Evolutionary conservation across 2,888 invertebrate genomes (phyloP).

Genomic region (Saturnia pavonia): DNA sequence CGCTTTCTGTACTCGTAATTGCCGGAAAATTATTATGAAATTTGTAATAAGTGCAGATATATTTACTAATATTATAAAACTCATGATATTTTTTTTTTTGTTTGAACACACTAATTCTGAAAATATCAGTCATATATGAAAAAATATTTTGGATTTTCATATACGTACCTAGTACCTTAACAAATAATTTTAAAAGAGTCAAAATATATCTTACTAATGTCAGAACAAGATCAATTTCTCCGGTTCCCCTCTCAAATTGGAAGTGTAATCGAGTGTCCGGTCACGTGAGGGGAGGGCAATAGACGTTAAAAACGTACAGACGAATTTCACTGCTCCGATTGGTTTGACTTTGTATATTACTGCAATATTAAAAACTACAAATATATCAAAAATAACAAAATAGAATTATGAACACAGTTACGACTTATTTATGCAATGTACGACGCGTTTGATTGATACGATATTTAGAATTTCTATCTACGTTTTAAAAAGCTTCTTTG

Average conservation of each 20-base stretch:
- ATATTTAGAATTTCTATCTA: neutral
- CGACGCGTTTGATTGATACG: neutral
- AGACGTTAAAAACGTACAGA: neutral
- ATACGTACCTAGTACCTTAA: no score
- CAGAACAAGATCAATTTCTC: conserved; percentile 9
- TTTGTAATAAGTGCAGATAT: neutral
- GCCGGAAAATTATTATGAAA: conserved; percentile 9
- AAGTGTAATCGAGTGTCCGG: neutral
- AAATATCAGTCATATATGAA: no score
- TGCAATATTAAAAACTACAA: neutral
- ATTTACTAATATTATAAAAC: neutral
- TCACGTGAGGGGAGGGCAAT: neutral
- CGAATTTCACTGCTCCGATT: neutral
- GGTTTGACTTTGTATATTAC: conserved; percentile 4
- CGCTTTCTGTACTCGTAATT: neutral
- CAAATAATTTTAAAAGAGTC: neutral
- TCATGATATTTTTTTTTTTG: neutral
- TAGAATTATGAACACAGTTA: neutral
- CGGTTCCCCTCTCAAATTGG: conserved; percentile 11
- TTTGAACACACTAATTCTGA: no score
- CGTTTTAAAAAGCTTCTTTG: neutral
- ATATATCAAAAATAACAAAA: neutral
- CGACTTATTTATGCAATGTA: neutral
- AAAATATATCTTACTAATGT: neutral
- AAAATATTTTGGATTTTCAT: no score